These are phyloP conservation scores for Vimba vimba DNA, from an alignment of 2,113 vertebrate genomes.

Conservation along the genomic window DNA sequence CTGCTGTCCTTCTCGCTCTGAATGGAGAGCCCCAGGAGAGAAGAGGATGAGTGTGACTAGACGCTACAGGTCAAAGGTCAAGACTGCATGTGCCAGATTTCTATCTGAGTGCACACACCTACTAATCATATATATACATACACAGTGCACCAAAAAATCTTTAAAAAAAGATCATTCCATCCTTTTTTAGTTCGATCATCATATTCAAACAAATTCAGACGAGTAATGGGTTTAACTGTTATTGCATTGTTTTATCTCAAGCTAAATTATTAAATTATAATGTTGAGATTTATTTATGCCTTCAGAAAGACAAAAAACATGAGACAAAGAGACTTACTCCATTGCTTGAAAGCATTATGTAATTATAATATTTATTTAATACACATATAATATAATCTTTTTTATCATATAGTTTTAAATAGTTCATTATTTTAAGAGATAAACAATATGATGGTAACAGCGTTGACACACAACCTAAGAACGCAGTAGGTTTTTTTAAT, in stretches of 20 bases:
- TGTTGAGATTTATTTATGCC: not conserved
- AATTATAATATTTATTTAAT: not conserved
- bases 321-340: not conserved
- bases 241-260: not conserved
- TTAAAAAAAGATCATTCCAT: not conserved
- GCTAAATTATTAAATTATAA: not conserved
- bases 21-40: constrained; percentile 67
- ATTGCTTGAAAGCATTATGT: not conserved
- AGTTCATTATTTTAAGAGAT: not conserved
- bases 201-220: not conserved
- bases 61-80: constrained; percentile 68
- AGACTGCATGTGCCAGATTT: constrained; percentile 55
- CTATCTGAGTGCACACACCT: constrained; percentile 58
- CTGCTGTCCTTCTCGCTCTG: constrained; percentile 60
- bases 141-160: not conserved
- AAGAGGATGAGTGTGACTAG: constrained; percentile 68
- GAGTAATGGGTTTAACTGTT: not conserved
- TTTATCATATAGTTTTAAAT: not conserved
- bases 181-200: not conserved
- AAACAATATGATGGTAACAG: not conserved
- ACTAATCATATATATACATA: not conserved
- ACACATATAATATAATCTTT: too few relatives aligned
- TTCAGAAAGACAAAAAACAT: not conserved
- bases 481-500: not conserved
- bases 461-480: not conserved